Base-by-base conservation (phyloP, 2,888 invertebrate species). In the Neoscelio sp. region DNA sequence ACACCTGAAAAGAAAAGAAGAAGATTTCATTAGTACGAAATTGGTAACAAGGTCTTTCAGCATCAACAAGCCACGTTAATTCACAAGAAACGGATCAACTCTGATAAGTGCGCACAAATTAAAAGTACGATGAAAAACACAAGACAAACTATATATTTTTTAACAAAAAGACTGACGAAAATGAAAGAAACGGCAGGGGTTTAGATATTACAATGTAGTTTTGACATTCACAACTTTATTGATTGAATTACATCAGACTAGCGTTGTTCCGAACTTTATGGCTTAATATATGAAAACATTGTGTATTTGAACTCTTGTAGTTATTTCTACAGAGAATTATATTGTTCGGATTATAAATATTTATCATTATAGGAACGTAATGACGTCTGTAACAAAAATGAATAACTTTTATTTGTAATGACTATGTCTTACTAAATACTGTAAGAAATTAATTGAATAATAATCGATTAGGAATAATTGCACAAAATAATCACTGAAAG, bases 191-290 rank as follows among this genome's bases (percentile, higher is more conserved):
- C 42, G 10, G 10, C 0, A 1, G 44, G 35, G 7, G n/a, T 18
- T 30, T 7, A 30, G 13, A 7, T n/a, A 62, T 17, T 26, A 15
- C 5, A 0, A 12, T 20, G 67, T 67, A 10, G 17, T 67, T 52
- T 50, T 20, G 18, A 75, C 68, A 76, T 70, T 17, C 35, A 62
- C 30, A 67, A 62, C 60, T 73, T 73, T 73, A 73, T 73, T 73
- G 33, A 78, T 50, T 38, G 74, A 52, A 26, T 60, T 75, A 64
- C 67, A 65, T 60, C 50, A 42, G 60, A 78, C 60, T 71, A 71
- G 50, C 20, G 33, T 58, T 40, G 10, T 10, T 33, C n/a, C 7
- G 17, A 12, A 35, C 28, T 56, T 62, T 15, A 10, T 12, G 10
- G 10, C 38, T 26, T 56, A 40, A 4, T n/a, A n/a, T n/a, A n/a